Evolutionary conservation across 2,888 invertebrate genomes (phyloP).

Genomic region (Onthophagus sagittarius): DNA sequence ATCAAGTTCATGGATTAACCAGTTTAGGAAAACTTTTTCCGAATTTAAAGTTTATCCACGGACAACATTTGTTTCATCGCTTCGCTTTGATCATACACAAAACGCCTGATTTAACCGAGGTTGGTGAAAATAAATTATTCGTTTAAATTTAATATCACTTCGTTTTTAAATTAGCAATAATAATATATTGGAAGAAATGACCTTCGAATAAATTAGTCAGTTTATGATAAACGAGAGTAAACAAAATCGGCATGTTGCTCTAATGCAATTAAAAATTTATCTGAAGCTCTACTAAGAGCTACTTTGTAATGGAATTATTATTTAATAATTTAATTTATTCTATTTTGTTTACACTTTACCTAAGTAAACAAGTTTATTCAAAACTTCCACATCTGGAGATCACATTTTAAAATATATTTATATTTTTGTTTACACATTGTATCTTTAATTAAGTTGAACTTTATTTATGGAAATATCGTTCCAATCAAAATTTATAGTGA

Average conservation of each 20-base stretch:
- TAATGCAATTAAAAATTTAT: neutral
- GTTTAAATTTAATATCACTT: neutral
- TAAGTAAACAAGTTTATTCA: neutral
- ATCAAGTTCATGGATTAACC: constrained; percentile 64
- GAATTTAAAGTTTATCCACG: constrained; percentile 79
- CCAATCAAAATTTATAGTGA: no score
- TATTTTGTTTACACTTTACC: no score
- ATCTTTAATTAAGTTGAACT: no score
- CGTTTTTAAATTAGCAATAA: no score
- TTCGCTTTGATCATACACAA: constrained; percentile 72
- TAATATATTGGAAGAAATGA: neutral
- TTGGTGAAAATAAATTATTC: neutral
- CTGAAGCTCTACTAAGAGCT: neutral
- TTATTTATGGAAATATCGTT: no score
- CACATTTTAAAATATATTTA: neutral
- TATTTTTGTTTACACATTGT: no score
- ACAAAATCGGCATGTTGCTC: neutral
- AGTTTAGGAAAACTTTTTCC: constrained; percentile 74
- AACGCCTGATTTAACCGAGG: constrained; percentile 20
- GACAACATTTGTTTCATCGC: constrained; percentile 66
- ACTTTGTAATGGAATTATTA: neutral
- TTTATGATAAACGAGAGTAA: neutral
- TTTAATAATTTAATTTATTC: neutral
- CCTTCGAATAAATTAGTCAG: neutral
- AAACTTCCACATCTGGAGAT: neutral